These are phyloP conservation scores for Embidobia sp. DNA, from an alignment of 2,888 invertebrate genomes.

Conservation along the genomic window DNA sequence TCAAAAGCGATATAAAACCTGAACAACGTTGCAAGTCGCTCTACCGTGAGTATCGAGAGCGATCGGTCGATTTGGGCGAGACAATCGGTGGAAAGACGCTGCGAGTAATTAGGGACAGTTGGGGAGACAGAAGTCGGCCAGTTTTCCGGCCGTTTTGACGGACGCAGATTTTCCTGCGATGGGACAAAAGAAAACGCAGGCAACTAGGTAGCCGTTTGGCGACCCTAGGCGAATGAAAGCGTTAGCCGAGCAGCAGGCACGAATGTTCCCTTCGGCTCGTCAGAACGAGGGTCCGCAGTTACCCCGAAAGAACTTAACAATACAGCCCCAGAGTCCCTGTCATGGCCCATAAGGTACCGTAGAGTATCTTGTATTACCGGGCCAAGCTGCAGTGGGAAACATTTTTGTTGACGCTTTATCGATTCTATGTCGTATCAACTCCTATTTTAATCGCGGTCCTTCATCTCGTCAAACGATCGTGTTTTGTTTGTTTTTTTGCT, in stretches of 20 bases:
- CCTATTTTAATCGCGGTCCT: not conserved
- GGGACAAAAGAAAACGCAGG: constrained; percentile 75
- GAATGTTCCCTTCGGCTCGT: constrained; percentile 70
- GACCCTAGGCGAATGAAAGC: constrained; percentile 75
- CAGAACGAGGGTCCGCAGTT: constrained; percentile 54
- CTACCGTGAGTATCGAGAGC: no score
- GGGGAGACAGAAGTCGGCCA: no score
- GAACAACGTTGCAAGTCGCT: no score
- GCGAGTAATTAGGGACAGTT: no score
- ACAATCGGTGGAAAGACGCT: no score
- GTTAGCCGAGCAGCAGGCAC: constrained; percentile 48
- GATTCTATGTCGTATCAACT: constrained; percentile 9
- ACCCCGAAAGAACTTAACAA: constrained; percentile 61
- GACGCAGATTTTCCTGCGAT: not conserved
- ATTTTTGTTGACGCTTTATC: constrained; percentile 34
- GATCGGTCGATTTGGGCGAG: no score
- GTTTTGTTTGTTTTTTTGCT: no score
- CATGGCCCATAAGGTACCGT: constrained; percentile 59
- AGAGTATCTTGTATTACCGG: constrained; percentile 50
- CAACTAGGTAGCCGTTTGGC: constrained; percentile 73
- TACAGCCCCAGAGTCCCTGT: constrained; percentile 55
- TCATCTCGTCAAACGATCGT: not conserved
- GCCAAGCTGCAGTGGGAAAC: constrained; percentile 51
- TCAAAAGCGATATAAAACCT: no score
- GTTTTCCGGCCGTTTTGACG: no score